A percentile compares a stretch with the other conserved stretches of the same genome.
phyloP scores from a whole-genome alignment of 1,140 invertebrate species.

The Tetraneura akinire region DNA sequence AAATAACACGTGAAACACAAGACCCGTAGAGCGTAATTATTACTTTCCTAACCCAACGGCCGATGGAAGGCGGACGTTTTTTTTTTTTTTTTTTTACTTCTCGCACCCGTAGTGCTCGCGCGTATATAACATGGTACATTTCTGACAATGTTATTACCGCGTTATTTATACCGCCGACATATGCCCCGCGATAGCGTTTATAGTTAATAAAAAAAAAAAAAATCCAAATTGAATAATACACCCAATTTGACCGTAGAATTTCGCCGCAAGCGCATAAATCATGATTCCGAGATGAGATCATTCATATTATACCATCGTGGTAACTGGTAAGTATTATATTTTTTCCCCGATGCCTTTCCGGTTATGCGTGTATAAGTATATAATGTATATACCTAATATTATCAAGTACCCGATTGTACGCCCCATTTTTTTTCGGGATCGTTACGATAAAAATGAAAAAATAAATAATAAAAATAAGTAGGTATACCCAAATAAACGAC shows the following conservation, averaged over 20 bases:
- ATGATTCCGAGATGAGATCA: background rate
- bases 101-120: background rate
- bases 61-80: conserved; percentile 35
- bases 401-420: too few relatives aligned
- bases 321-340: too few relatives aligned
- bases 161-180: conserved; percentile 1
- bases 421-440: too few relatives aligned
- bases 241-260: background rate
- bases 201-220: background rate
- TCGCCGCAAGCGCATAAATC: conserved; percentile 13
- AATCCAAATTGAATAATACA: conserved; percentile 32
- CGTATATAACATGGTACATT: background rate
- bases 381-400: too few relatives aligned
- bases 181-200: background rate
- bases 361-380: too few relatives aligned
- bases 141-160: conserved; percentile 26
- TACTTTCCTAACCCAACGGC: background rate
- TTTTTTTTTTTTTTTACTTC: too few relatives aligned
- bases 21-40: conserved; percentile 21
- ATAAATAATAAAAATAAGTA: too few relatives aligned
- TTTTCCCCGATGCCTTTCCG: too few relatives aligned
- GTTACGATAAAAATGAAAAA: too few relatives aligned
- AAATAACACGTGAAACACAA: conserved; percentile 21
- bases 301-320: too few relatives aligned
- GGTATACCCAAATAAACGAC: too few relatives aligned